A percentile compares a stretch with the other conserved stretches of the same genome.
Conservation (phyloP, 2,797 vertebrate genomes). For the Spatula clypeata region DNA sequence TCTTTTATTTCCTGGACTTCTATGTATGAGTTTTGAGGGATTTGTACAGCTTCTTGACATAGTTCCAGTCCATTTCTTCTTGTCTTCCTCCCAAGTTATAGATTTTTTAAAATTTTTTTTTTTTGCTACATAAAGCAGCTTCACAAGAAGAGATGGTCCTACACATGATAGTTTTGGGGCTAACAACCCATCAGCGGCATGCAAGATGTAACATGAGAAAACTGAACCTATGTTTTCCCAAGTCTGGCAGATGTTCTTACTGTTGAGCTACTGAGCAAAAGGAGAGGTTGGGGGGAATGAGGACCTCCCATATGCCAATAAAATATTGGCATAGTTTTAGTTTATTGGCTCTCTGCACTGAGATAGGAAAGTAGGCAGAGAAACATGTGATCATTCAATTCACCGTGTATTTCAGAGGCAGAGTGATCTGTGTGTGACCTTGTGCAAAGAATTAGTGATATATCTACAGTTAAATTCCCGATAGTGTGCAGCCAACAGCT, state of each 20-base stretch:
- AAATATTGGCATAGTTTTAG: neutral
- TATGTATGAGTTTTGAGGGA: neutral
- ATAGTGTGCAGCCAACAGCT: neutral
- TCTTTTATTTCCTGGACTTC: neutral
- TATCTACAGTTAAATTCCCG: neutral
- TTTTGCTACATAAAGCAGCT: neutral
- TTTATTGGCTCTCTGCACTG: neutral
- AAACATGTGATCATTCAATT: neutral
- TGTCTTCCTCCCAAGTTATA: neutral
- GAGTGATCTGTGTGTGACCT: neutral
- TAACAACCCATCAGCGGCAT: neutral
- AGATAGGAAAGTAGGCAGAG: neutral
- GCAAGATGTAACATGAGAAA: neutral
- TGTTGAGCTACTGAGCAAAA: neutral
- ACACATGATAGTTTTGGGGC: neutral
- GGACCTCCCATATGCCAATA: neutral
- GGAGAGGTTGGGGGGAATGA: neutral
- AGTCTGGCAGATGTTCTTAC: neutral
- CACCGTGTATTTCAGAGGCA: rapidly evolving
- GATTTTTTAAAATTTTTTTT: neutral
- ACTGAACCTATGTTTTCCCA: neutral
- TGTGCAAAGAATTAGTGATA: neutral
- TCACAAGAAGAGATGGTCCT: neutral
- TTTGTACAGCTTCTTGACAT: neutral
- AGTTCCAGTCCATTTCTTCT: neutral